Conservation (phyloP, 1,140 invertebrate species). For the Camponotus pennsylvanicus region DNA sequence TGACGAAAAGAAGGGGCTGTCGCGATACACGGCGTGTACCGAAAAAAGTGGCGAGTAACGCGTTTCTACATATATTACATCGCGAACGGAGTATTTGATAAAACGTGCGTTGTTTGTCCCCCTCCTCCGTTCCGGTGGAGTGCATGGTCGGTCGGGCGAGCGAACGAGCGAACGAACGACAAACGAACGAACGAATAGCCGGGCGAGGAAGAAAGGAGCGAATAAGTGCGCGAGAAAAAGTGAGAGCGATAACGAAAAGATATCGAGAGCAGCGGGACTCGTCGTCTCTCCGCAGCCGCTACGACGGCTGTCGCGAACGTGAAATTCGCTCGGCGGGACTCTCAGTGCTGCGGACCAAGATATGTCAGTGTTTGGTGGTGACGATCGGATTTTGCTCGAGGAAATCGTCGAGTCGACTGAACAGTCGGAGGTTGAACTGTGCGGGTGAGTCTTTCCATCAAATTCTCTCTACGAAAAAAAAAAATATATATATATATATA, state of each 20-base stretch:
- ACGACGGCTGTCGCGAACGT: constrained; percentile 69
- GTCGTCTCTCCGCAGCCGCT: constrained; percentile 66
- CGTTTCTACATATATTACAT: neutral
- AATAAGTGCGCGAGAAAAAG: constrained; percentile 36
- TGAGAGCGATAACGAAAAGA: constrained; percentile 24
- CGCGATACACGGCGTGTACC: constrained; percentile 34
- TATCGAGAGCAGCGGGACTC: neutral
- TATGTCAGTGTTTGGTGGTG: constrained; percentile 85
- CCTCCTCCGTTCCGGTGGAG: constrained; percentile 19
- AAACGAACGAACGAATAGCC: neutral
- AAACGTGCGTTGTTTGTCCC: constrained; percentile 50
- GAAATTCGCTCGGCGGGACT: constrained; percentile 63
- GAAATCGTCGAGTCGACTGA: constrained; percentile 85
- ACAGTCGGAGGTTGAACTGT: constrained; percentile 82
- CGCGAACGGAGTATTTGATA: constrained; percentile 31
- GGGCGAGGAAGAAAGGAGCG: neutral
- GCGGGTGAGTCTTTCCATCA: constrained; percentile 80
- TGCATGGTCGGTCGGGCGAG: constrained; percentile 39
- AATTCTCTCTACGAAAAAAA: neutral
- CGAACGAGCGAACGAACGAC: neutral
- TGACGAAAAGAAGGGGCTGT: constrained; percentile 34
- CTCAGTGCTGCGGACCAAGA: constrained; percentile 76
- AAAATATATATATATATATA: no score
- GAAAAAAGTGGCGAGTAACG: constrained; percentile 20
- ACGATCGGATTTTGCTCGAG: constrained; percentile 84